A percentile compares a stretch with the other conserved stretches of the same genome.
phyloP scores from a whole-genome alignment of 2,888 invertebrate species.

The Xanthorhoe spadicearia region DNA sequence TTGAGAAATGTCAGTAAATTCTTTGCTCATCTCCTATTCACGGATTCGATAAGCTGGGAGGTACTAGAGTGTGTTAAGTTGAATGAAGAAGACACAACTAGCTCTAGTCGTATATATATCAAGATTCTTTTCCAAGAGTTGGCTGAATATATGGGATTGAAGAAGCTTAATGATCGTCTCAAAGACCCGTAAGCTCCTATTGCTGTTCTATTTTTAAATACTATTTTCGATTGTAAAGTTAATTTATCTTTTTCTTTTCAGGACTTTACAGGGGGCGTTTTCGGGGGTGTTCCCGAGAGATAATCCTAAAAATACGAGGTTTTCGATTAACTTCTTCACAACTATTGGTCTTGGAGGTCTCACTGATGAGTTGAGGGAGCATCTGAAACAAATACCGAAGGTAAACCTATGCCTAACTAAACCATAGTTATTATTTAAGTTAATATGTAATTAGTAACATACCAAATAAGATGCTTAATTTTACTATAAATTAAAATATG shows the following conservation, averaged over 20 bases:
- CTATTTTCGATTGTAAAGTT: constrained; percentile 25
- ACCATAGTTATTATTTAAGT: background rate
- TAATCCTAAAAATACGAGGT: constrained; percentile 97
- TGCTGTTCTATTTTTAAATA: constrained; percentile 25
- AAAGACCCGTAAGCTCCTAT: constrained; percentile 91
- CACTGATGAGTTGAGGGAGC: constrained; percentile 96
- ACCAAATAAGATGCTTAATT: no score
- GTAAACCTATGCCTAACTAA: constrained; percentile 48
- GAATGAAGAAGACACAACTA: constrained; percentile 98
- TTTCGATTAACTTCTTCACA: constrained; percentile 99
- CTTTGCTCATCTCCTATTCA: constrained; percentile 97
- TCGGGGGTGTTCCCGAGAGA: constrained; percentile 97
- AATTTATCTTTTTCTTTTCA: constrained; percentile 66
- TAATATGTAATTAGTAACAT: no score
- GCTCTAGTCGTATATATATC: constrained; percentile 98
- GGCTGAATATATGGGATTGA: constrained; percentile 97
- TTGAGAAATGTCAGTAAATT: constrained; percentile 98
- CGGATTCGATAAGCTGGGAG: constrained; percentile 99
- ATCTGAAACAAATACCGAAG: constrained; percentile 92
- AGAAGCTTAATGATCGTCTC: constrained; percentile 94
- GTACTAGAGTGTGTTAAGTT: constrained; percentile 94
- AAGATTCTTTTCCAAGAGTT: constrained; percentile 99
- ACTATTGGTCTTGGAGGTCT: constrained; percentile 98
- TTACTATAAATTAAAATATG: no score
- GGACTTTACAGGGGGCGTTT: constrained; percentile 93